Evolutionary conservation across 2,888 invertebrate species (phyloP), one percentile per base, ranked within the genome.

Genomic region (Oscheius sp.): DNA sequence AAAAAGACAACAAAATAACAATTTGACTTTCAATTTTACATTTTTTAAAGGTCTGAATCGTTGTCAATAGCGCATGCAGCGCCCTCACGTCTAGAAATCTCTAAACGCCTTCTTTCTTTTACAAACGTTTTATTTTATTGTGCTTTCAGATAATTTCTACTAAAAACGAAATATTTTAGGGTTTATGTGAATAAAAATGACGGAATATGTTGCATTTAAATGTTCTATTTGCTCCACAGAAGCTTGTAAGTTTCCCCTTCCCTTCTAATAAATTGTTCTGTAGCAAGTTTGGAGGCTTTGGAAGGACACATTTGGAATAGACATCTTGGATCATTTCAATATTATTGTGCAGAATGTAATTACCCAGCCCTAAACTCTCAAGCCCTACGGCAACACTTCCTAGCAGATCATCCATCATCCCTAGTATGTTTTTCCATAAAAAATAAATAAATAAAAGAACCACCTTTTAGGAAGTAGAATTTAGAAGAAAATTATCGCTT

Each of bases 301-400:
- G 78, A 78, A 50, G 68, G 58, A n/a, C 80, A 80, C 52, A 77
- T 80, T 46, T 80, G 80, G 80, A 79, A 71, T 50, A 69, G 77
- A 6, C 80, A 80, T 58, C 65, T 80, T 8, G 64, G 71, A 37
- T 71, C 67, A 6, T 80, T 77, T 31, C 80, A 78, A 10, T 80
- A 70, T 46, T 64, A 65, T 29, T 80, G 80, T 48, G 69, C 72
- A 8, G 33, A 70, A 25, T 80, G 80, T 37, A 71, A 66, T 46
- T 80, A 66, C 29, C 80, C 80, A 15, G 73, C 78, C 0, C 58
- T 80, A n/a, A 75, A 70, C 34, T 50, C 69, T 0, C 55, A 55
- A 10, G 67, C 63, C 48, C 53, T 80, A 10, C 20, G 53, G 0
- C 55, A 63, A 1, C 80, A 80, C 46, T 80, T 72, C 31, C 34